Base-by-base conservation (phyloP, 1,140 invertebrate genomes). In the Pinna nobilis region DNA sequence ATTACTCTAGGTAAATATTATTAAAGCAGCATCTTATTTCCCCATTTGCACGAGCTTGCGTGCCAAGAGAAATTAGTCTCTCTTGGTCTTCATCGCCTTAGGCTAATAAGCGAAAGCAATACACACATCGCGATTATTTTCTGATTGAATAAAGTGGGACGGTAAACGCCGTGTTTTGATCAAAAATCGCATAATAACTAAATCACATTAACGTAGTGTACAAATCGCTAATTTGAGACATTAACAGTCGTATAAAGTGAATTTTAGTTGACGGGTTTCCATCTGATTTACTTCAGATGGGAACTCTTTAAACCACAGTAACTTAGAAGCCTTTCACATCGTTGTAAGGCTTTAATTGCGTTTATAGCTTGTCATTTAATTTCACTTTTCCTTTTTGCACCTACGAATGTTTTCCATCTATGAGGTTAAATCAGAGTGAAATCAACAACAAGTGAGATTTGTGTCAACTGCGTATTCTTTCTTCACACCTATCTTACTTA, bases 71-170 rank as follows among this genome's bases (percentile, higher is more conserved):
- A 65, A 75, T 75, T 75, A 75, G 73, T 70, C 51, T 65, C 57
- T 61, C 57, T 70, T 70, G 47, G 57, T 61, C 44, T 63, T 47
- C 47, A 61, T 70, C 47, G 68, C 68, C 49, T 49, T 23, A 57
- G 68, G 68, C 53, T 47, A 70, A 30, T 32, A 61, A 49, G 47
- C 63, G 57, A 6, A 47, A 70, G 57, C 49, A 70, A 70, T 61
- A 60, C 57, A 50, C 68, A 61, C 59, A 37, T 61, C 41, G 53
- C 44, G 49, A 50, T 70, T 69, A 68, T 37, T 70, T 32, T 60
- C 23, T 75, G 73, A 75, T 75, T 75, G 73, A 69, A 75, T 75
- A 70, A 75, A 74, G 66, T 53, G 65, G 60, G 47, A 66, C 70
- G 60, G 59, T 75, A 75, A 75, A 70, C 60, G 67, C 49, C 50